Conservation (phyloP, 2,888 invertebrate genomes). For the Acrocera orbiculus region DNA sequence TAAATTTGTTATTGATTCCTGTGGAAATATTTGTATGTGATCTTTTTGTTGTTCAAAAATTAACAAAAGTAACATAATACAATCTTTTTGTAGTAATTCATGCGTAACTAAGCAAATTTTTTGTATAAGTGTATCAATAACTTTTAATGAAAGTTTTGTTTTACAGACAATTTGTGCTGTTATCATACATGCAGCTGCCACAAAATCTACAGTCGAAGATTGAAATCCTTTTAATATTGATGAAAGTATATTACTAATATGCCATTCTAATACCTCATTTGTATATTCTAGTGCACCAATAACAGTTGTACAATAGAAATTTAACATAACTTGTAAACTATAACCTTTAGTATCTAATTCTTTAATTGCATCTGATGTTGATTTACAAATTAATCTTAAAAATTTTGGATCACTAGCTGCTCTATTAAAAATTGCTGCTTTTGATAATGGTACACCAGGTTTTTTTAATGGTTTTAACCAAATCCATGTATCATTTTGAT, state of each 20-base stretch:
- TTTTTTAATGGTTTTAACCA: slow-evolving; percentile 62
- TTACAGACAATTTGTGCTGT: slow-evolving; percentile 50
- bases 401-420: slow-evolving; percentile 46
- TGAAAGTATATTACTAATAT: slow-evolving; percentile 51
- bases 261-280: slow-evolving; percentile 38
- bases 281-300: slow-evolving; percentile 49
- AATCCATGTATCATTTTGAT: slow-evolving; percentile 45
- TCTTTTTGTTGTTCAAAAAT: slow-evolving; percentile 47
- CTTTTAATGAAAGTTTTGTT: slow-evolving; percentile 36
- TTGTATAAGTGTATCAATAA: slow-evolving; percentile 42
- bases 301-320: slow-evolving; percentile 62
- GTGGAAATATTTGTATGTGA: slow-evolving; percentile 34
- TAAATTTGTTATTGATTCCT: slow-evolving; percentile 35
- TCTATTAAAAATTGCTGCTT: slow-evolving; percentile 52
- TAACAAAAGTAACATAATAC: slow-evolving; percentile 45
- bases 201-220: slow-evolving; percentile 47
- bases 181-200: slow-evolving; percentile 56
- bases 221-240: slow-evolving; percentile 51
- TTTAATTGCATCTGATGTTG: slow-evolving; percentile 39
- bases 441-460: slow-evolving; percentile 54
- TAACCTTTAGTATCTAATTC: slow-evolving; percentile 40
- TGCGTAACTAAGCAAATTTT: slow-evolving; percentile 37
- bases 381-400: slow-evolving; percentile 42
- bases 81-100: slow-evolving; percentile 40
- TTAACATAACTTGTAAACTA: slow-evolving; percentile 50